Conservation (phyloP, 2,888 invertebrate species). For the Bursaphelenchus okinawaensis region DNA sequence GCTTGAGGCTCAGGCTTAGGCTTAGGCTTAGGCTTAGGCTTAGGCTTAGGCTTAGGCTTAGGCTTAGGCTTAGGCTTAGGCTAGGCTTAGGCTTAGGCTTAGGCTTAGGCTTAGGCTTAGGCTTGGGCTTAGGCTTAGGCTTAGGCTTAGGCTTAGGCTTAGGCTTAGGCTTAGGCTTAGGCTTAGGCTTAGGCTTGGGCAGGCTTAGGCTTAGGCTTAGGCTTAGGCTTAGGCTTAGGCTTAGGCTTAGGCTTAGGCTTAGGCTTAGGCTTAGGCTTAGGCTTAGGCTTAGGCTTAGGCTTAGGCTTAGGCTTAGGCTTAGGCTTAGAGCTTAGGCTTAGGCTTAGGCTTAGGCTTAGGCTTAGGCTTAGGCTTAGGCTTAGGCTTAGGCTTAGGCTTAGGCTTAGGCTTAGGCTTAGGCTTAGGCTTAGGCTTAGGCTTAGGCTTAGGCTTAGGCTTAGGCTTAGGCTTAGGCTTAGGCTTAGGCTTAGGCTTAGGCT, state of each 20-base stretch:
- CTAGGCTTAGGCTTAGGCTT: constrained; percentile 20
- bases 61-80: constrained; percentile 11
- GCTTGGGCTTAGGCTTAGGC: constrained; percentile 21
- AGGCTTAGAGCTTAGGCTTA: constrained; percentile 32
- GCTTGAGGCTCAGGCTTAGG: constrained; percentile 5
- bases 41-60: constrained; percentile 16
- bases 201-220: constrained; percentile 22
- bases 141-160: constrained; percentile 15
- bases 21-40: constrained; percentile 21
- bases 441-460: constrained; percentile 25
- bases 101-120: constrained; percentile 23
- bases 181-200: constrained; percentile 17
- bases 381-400: constrained; percentile 28
- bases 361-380: constrained; percentile 31
- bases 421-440: constrained; percentile 25
- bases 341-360: constrained; percentile 33
- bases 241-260: constrained; percentile 17
- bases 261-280: constrained; percentile 16
- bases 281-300: constrained; percentile 19
- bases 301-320: constrained; percentile 31
- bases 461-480: constrained; percentile 26
- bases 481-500: constrained; percentile 23
- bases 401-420: constrained; percentile 29
- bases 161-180: constrained; percentile 17
- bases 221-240: constrained; percentile 20